A percentile compares a stretch with the other conserved stretches of the same genome.
These are phyloP conservation scores for Bradysia coprophila DNA, from an alignment of 1,140 invertebrate species.

Conservation along the genomic window DNA sequence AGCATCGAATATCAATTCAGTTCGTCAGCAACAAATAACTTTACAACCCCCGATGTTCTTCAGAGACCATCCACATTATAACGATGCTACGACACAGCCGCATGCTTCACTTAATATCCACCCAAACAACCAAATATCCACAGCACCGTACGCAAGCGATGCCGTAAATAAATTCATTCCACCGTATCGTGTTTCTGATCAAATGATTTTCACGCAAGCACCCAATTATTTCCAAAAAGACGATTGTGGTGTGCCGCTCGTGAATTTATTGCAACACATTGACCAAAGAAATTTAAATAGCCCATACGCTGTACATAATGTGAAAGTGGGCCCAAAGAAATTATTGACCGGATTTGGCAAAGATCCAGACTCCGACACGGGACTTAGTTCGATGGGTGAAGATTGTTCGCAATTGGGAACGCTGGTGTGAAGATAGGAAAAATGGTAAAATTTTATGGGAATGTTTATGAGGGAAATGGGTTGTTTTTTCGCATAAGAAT, in stretches of 20 bases:
- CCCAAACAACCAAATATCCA: background rate
- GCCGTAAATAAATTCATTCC: background rate
- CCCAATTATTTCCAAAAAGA: background rate
- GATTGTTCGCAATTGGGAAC: background rate
- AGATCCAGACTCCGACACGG: background rate
- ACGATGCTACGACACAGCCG: background rate
- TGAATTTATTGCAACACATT: background rate
- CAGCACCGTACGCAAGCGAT: background rate
- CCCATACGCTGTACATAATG: background rate
- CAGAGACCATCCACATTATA: background rate
- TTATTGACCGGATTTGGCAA: background rate
- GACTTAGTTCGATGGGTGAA: background rate
- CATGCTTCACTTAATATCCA: background rate
- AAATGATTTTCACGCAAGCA: background rate
- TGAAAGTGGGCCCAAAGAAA: slow-evolving; percentile 1
- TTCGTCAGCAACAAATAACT: background rate
- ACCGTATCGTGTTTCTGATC: background rate
- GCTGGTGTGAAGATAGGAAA: no score
- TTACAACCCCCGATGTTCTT: background rate
- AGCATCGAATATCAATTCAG: background rate
- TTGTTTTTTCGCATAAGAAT: no score
- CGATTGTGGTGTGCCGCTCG: background rate
- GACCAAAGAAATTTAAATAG: slow-evolving; percentile 2
- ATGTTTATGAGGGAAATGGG: no score
- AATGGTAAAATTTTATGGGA: no score